These are phyloP conservation scores for Carollia perspicillata DNA, from an alignment of 2,113 vertebrate genomes.

Conservation along the genomic window DNA sequence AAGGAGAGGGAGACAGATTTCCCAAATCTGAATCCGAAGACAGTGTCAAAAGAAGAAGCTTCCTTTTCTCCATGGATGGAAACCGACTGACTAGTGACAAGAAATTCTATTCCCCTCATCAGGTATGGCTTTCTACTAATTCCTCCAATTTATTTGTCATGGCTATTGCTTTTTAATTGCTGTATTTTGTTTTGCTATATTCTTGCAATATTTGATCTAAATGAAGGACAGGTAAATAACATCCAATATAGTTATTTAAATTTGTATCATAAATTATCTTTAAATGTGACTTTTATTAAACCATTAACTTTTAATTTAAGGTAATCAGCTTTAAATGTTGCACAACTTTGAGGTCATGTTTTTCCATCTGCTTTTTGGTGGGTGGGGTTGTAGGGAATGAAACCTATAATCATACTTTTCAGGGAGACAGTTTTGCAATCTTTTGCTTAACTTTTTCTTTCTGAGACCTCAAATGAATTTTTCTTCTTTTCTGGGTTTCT, in stretches of 20 bases:
- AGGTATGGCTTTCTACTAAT: slow-evolving; percentile 83
- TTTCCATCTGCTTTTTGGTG: not conserved
- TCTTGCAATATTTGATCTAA: not conserved
- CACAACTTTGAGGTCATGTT: not conserved
- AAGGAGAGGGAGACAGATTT: slow-evolving; percentile 82
- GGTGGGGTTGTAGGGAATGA: fast-evolving
- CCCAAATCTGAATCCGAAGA: slow-evolving; percentile 91
- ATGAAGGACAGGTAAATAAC: not conserved
- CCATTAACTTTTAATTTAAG: not conserved
- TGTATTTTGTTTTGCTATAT: not conserved
- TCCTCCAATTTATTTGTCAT: not conserved
- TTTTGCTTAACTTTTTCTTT: not conserved
- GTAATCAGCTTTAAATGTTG: not conserved
- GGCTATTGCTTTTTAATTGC: not conserved
- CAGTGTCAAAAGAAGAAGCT: slow-evolving; percentile 86
- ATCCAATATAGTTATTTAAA: slow-evolving; percentile 5
- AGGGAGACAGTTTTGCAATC: not conserved
- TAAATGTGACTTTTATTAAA: not conserved
- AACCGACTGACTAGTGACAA: slow-evolving; percentile 89
- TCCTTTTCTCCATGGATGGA: slow-evolving; percentile 87
- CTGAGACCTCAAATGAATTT: not conserved
- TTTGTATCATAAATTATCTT: not conserved
- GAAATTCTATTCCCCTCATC: slow-evolving; percentile 89
- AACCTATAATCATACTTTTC: not conserved
- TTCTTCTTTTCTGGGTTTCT: not conserved